Evolutionary conservation across 2,888 invertebrate genomes (phyloP).

Genomic region (Ceratothoa steindachneri): DNA sequence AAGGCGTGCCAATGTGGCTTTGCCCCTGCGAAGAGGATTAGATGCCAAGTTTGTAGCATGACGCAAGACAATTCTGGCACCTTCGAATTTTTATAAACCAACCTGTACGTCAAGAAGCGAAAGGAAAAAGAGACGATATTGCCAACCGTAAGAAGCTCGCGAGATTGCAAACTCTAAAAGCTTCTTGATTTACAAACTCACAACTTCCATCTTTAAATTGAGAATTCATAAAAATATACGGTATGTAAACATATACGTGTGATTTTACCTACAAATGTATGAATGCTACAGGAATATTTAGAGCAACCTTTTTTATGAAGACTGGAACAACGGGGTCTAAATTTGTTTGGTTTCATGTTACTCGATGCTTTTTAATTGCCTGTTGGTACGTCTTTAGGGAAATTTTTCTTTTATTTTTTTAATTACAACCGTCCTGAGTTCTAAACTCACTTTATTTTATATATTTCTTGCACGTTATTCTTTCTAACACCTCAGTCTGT

Average conservation of each 20-base stretch:
- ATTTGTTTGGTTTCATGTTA: too few species aligned
- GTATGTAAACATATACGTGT: background rate
- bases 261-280: background rate
- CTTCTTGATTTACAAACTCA: constrained; percentile 6
- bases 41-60: constrained; percentile 27
- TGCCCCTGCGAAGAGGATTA: constrained; percentile 29
- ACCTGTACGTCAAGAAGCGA: constrained; percentile 6
- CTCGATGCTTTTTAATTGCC: too few species aligned
- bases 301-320: too few species aligned
- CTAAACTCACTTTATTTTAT: too few species aligned
- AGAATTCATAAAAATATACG: background rate
- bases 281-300: too few species aligned
- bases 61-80: constrained; percentile 11
- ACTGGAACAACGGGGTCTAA: too few species aligned
- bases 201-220: background rate
- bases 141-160: background rate
- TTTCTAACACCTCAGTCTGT: too few species aligned
- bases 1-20: constrained; percentile 39
- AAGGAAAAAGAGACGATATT: constrained; percentile 9
- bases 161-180: constrained; percentile 5
- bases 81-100: constrained; percentile 40
- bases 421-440: too few species aligned
- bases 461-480: too few species aligned
- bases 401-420: too few species aligned
- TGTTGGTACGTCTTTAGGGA: too few species aligned